A percentile compares a stretch with the other conserved stretches of the same genome.
phyloP scores from a whole-genome alignment of 35 echinoderm and acorn worm genomes.

The Heliocidaris tuberculata region DNA sequence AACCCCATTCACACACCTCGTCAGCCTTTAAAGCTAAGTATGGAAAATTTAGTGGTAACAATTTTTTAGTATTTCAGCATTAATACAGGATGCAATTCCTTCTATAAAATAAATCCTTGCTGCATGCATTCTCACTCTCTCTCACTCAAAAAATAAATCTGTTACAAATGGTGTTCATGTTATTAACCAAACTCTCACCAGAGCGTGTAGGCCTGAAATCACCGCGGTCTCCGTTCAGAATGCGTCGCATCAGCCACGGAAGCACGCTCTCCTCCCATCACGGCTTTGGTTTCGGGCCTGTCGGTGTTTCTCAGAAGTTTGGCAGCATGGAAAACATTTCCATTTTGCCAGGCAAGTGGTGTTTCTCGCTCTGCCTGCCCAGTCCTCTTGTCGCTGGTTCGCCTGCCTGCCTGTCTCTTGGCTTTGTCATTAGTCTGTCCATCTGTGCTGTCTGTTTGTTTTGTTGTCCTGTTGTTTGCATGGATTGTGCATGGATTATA shows the following conservation, averaged over 20 bases:
- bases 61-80: not conserved
- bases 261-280: constrained; percentile 70
- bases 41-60: too few relatives aligned
- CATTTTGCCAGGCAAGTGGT: constrained; percentile 87
- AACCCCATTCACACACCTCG: too few relatives aligned
- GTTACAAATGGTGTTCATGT: not conserved
- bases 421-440: constrained; percentile 32
- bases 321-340: constrained; percentile 97
- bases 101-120: not conserved
- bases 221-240: constrained; percentile 61
- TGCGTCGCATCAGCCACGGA: constrained; percentile 91
- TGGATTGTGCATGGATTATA: not conserved
- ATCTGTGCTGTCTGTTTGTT: not conserved
- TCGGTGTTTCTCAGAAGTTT: constrained; percentile 79
- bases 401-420: constrained; percentile 22
- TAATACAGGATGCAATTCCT: not conserved
- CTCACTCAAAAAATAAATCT: not conserved
- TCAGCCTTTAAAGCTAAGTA: too few relatives aligned
- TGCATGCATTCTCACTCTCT: not conserved
- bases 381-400: not conserved
- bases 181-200: constrained; percentile 19
- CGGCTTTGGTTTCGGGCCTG: constrained; percentile 62
- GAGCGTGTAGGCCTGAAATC: constrained; percentile 72
- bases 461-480: not conserved
- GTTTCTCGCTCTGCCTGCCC: not conserved